phyloP scores from a whole-genome alignment of 2,113 vertebrate species.

The Odontophorus gujanensis region DNA sequence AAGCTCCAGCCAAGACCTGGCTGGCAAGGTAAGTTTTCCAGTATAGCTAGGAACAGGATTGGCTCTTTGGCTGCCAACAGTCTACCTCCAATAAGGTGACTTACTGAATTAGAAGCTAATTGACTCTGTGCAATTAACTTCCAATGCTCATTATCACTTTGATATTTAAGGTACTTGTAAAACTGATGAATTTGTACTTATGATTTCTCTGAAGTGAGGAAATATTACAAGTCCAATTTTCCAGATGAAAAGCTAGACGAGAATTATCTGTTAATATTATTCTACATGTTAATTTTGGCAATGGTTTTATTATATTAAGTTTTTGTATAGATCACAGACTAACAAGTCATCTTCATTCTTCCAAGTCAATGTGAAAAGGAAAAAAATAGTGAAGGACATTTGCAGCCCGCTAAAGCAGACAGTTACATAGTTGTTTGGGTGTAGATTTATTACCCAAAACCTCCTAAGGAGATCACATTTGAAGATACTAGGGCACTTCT shows the following conservation, averaged over 20 bases:
- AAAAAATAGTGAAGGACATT: neutral
- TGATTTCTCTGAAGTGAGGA: neutral
- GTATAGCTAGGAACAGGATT: neutral
- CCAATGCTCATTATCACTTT: neutral
- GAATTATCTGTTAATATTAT: conserved; percentile 28
- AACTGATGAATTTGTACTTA: neutral
- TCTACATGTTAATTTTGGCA: conserved; percentile 30
- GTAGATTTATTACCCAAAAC: neutral
- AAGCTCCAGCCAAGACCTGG: neutral
- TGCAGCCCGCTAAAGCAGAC: neutral
- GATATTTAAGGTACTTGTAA: conserved; percentile 3
- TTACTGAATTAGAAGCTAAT: conserved; percentile 34
- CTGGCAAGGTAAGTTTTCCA: neutral
- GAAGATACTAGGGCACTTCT: neutral
- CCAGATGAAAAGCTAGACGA: neutral
- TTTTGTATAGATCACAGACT: neutral
- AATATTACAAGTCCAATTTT: conserved; percentile 15
- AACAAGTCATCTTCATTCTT: conserved; percentile 1
- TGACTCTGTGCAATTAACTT: conserved; percentile 1
- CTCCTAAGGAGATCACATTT: no score
- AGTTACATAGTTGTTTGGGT: neutral
- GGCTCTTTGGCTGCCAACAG: neutral
- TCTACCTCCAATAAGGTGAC: conserved; percentile 11
- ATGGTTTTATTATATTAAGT: conserved; percentile 19
- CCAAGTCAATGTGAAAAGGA: neutral